A percentile compares a stretch with the other conserved stretches of the same genome.
phyloP scores from a whole-genome alignment of 2,888 invertebrate genomes.

The Apodemia zela region DNA sequence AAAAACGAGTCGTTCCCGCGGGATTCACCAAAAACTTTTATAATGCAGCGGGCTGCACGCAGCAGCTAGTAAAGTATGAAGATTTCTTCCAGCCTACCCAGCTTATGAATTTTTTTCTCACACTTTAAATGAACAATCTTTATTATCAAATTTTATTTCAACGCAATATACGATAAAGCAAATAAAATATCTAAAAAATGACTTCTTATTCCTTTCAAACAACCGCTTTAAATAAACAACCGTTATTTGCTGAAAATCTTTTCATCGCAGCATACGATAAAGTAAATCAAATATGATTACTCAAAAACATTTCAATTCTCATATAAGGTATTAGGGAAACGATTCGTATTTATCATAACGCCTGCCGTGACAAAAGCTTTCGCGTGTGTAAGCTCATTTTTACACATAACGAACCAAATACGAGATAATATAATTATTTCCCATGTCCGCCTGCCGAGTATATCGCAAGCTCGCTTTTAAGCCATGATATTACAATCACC shows the following conservation, averaged over 20 bases:
- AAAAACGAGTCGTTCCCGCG: too few relatives aligned
- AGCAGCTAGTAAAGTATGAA: too few relatives aligned
- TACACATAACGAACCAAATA: slow-evolving; percentile 42
- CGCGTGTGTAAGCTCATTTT: slow-evolving; percentile 52
- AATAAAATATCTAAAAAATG: not conserved
- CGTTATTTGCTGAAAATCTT: too few relatives aligned
- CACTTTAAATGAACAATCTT: too few relatives aligned
- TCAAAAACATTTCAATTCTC: slow-evolving; percentile 9
- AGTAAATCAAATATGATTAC: not conserved
- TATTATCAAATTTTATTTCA: too few relatives aligned
- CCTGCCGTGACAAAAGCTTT: slow-evolving; percentile 21
- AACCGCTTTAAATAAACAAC: too few relatives aligned
- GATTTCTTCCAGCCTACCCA: too few relatives aligned
- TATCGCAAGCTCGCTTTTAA: slow-evolving; percentile 34
- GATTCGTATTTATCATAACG: slow-evolving; percentile 8
- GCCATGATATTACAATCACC: slow-evolving; percentile 41
- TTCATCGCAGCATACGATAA: not conserved
- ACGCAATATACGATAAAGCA: not conserved
- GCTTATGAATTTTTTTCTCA: too few relatives aligned
- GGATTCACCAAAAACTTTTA: too few relatives aligned
- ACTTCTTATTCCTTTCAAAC: too few relatives aligned
- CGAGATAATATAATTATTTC: slow-evolving; percentile 62
- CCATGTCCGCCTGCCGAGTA: slow-evolving; percentile 37
- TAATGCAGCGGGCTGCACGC: too few relatives aligned
- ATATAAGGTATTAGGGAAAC: slow-evolving; percentile 1